phyloP scores from a whole-genome alignment of 2,888 invertebrate genomes.

The Altica lythri region DNA sequence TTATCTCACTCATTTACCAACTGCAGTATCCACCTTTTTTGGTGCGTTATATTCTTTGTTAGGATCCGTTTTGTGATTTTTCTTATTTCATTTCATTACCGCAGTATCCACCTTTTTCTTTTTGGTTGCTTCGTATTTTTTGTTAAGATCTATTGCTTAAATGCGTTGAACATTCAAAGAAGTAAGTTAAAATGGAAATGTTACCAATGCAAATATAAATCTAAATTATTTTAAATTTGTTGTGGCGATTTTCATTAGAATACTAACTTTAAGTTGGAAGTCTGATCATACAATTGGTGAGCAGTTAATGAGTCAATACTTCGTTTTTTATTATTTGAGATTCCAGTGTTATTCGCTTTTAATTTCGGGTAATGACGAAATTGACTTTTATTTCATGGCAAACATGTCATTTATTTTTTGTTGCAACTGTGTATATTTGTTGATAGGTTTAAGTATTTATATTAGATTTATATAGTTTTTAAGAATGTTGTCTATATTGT shows the following conservation, averaged over 20 bases:
- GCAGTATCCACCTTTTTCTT: too few relatives aligned
- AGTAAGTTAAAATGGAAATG: background rate
- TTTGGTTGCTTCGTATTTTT: too few relatives aligned
- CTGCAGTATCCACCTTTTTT: too few relatives aligned
- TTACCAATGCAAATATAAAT: background rate
- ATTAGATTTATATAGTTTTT: slow-evolving; percentile 50
- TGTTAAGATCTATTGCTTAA: too few relatives aligned
- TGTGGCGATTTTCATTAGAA: slow-evolving; percentile 11
- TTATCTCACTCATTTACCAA: too few relatives aligned
- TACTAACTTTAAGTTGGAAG: slow-evolving; percentile 15
- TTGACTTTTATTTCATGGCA: slow-evolving; percentile 27
- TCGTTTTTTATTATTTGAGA: slow-evolving; percentile 16
- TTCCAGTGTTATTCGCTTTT: slow-evolving; percentile 13
- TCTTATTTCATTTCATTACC: too few relatives aligned
- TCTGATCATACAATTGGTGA: slow-evolving; percentile 27
- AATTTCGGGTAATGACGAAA: slow-evolving; percentile 18
- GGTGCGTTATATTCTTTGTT: too few relatives aligned
- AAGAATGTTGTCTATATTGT: slow-evolving; percentile 51
- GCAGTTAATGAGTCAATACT: slow-evolving; percentile 11
- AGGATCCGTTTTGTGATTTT: too few relatives aligned
- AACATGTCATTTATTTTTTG: slow-evolving; percentile 32
- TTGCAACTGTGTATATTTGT: slow-evolving; percentile 42
- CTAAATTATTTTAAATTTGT: slow-evolving; percentile 11
- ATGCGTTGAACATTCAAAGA: too few relatives aligned
- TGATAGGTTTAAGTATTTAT: slow-evolving; percentile 53